Evolutionary conservation across 2,113 vertebrate species (phyloP).

Genomic region (Apodemus speciosus): DNA sequence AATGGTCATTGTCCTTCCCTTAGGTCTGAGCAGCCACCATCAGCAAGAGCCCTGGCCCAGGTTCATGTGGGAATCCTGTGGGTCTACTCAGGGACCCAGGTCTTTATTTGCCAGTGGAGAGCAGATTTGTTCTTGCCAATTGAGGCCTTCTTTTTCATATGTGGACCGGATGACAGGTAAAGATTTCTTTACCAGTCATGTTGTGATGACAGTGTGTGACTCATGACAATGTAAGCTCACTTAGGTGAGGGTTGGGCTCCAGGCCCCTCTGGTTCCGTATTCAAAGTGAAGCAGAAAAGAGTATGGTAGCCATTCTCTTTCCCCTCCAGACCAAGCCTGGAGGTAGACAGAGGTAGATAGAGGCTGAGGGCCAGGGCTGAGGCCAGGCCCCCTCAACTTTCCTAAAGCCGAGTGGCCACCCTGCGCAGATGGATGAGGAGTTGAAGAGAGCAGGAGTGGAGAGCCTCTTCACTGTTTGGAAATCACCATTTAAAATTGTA

Average conservation of each 20-base stretch:
- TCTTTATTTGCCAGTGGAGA: background rate
- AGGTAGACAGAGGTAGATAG: background rate
- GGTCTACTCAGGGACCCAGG: background rate
- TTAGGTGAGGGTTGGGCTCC: too few relatives aligned
- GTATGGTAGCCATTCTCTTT: background rate
- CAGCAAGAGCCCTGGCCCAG: background rate
- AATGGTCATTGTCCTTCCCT: background rate
- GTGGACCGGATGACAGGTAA: background rate
- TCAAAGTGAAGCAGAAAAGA: background rate
- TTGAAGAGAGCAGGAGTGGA: background rate
- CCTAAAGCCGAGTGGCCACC: background rate
- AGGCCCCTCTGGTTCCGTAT: background rate
- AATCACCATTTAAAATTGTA: background rate
- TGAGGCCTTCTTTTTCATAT: background rate
- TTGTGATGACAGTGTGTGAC: background rate
- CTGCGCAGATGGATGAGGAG: background rate
- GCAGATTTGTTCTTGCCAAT: background rate
- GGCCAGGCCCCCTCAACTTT: background rate
- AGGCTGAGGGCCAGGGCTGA: background rate
- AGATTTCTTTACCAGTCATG: background rate
- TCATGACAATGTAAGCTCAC: background rate
- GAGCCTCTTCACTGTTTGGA: background rate
- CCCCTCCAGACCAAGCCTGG: background rate
- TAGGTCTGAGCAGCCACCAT: background rate
- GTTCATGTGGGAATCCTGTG: background rate